Percentiles rank a stretch among this genome's conserved stretches.
phyloP scores from a whole-genome alignment of 1,140 invertebrate genomes.

The Drosophila grimshawi region DNA sequence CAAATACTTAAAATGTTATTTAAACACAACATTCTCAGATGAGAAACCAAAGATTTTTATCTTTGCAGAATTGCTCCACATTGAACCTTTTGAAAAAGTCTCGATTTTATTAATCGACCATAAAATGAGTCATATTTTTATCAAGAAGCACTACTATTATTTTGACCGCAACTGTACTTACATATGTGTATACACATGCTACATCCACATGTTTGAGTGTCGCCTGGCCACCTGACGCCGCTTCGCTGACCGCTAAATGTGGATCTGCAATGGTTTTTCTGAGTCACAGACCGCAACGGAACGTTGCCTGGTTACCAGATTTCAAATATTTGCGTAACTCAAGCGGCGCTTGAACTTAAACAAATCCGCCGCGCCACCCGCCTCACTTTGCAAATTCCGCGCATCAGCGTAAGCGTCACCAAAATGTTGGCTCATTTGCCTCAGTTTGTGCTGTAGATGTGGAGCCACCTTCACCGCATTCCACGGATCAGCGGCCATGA shows the following conservation, averaged over 20 bases:
- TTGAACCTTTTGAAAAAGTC: too few species aligned
- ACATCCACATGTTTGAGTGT: constrained; percentile 10
- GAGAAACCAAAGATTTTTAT: too few species aligned
- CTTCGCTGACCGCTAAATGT: constrained; percentile 35
- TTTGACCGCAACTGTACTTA: background rate
- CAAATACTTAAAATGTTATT: background rate
- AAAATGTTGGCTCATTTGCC: constrained; percentile 58
- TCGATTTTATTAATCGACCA: too few species aligned
- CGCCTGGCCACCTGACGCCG: constrained; percentile 34
- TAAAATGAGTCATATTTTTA: too few species aligned
- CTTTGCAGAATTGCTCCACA: too few species aligned
- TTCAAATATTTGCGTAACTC: constrained; percentile 69
- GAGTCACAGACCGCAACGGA: constrained; percentile 44
- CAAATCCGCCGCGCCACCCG: background rate
- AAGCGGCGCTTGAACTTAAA: constrained; percentile 49
- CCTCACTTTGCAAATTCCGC: background rate
- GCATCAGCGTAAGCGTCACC: constrained; percentile 10
- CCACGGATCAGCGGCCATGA: constrained; percentile 65
- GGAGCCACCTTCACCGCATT: constrained; percentile 68
- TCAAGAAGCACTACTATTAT: too few species aligned
- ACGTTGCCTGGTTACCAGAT: constrained; percentile 60
- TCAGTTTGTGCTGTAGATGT: constrained; percentile 41
- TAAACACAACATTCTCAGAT: too few species aligned
- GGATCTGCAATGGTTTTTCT: constrained; percentile 27
- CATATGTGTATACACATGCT: background rate